Evolutionary conservation across 2,797 vertebrate genomes (phyloP), one percentile per base, ranked within the genome.

Genomic region (Platalea minor): DNA sequence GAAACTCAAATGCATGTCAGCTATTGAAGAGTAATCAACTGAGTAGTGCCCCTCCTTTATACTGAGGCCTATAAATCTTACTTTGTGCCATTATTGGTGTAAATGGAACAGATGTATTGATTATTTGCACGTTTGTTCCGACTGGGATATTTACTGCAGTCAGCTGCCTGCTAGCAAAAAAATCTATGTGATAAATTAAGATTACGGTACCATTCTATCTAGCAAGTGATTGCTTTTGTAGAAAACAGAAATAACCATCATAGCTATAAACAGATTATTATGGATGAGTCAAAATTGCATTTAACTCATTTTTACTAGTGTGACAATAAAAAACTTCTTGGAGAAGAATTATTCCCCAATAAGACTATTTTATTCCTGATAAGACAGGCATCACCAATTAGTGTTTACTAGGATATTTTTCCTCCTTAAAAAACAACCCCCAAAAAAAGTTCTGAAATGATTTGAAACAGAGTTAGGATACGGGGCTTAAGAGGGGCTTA

Each of bases 201-300:
- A 79, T 94, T 86, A 64, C 0, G 0, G 84, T 57, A 86, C 79
- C 6, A 10, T 33, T 80, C 94, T 96, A 79, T 84, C 94, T 24
- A 43, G 48, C 74, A 81, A 93, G 78, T 25, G 86, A 95, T 82
- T 89, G 85, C 93, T 89, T 90, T 95, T 41, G 89, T 92, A 18
- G 91, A 95, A 96, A 96, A 95, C 76, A 96, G 94, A 96, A 97
- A 94, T 92, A 96, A 96, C 17, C 69, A 94, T 95, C 84, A 86
- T 46, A 88, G 57, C 89, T 77, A 14, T 93, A 85, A 96, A 91
- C 35, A 74, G 85, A 80, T 93, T 50, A 91, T 94, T 92, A 95
- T 84, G 64, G 61, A 93, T 88, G 90, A 93, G 69, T 48, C 23
- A 95, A 85, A 94, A 95, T 46, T 48, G 77, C 53, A 31, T 73